Base-by-base conservation (phyloP, 2,113 vertebrate species). In the Rhinichthys klamathensis region DNA sequence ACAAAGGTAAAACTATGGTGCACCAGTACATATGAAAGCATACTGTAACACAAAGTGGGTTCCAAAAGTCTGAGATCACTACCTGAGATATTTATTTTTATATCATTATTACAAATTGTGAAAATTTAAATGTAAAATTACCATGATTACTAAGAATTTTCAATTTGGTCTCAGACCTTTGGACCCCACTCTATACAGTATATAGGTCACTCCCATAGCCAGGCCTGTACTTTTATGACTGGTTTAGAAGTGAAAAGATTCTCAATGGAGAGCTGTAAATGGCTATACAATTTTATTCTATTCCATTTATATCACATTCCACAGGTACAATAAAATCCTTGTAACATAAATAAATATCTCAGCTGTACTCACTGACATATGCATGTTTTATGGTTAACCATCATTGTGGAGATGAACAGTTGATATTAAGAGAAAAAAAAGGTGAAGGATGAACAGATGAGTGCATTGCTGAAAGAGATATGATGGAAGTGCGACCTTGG, bases 1-100 rank as follows among this genome's bases (percentile, higher is more conserved):
- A 99, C 96, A 0, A 96, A 98, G 94, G 98, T 99, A 92, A 95
- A 96, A 89, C 0, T 38, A 25, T 11, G 15, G 25, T 76, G 51
- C 87, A 84, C 73, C 81, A 69, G 27, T 51, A 84, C 46, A 61
- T 61, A 82, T 41, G 27, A 60, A 49, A 83, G 83, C 18, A 61
- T 21, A 32, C 72, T 32, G 13, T 76, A 75, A 44, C 23, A 65
- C 32, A 63, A 2, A 63, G 27, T 51, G 44, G n/a, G 15, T 44
- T 30, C 38, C 58, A 80, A 44, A 46, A 25, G 15, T 63, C 35
- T 80, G 5, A 44, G 58, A 44, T 56, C 51, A n/a, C 51, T 46
- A 2, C 12, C 8, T 8, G 65, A 69, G 32, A 35, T 69, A 30
- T 30, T 1, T 65, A 3, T 69, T 25, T 13, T 13, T 18, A 54